Evolutionary conservation across 2,888 invertebrate species (phyloP), one percentile per base, ranked within the genome.

Genomic region (Drosophila antonietae): DNA sequence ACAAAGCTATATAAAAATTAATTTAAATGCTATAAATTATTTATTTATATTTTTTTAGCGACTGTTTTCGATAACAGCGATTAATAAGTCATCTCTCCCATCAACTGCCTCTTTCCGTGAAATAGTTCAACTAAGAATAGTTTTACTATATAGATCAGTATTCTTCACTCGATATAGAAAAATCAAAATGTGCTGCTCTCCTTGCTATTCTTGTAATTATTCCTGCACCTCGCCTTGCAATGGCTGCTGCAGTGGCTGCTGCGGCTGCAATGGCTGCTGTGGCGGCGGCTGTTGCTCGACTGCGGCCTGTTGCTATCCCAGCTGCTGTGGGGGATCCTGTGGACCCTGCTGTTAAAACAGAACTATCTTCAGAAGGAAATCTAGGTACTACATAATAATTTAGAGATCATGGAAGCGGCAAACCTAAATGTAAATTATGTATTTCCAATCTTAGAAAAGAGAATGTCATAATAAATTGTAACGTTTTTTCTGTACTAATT

Each of bases 211-310:
- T 4, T 65, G 65, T 12, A 65, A 6, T 31, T 65, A 65, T 15
- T 65, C 65, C 5, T 65, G 65, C 37, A 65, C 65, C 31, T 10
- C 37, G 8, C 66, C 65, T 14, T 65, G 65, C 51, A 44, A 65
- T 37, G 65, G 65, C 20, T 65, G 65, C 7, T 65, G 65, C 43
- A 43, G 20, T 14, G 65, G 65, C 12, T 65, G 65, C 28, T 65
- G 65, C 15, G 66, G 65, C 35, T 65, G 51, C 37, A 65, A 65
- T n/a, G 65, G 65, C 43, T 12, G n/a, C 20, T 65, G 65, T 5
- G 51, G 65, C 5, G 51, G 65, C 5, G 51, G 65, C 8, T 20
- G 67, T 2, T 52, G 65, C 28, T 20, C 46, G 12, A 12, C 59
- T 28, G 59, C 59, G 15, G 12, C 5, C 37, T 49, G 44, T n/a